A percentile compares a stretch with the other conserved stretches of the same genome.
Evolutionary conservation across 1,140 invertebrate genomes (phyloP).

Genomic region (Potamilus streckersoni): DNA sequence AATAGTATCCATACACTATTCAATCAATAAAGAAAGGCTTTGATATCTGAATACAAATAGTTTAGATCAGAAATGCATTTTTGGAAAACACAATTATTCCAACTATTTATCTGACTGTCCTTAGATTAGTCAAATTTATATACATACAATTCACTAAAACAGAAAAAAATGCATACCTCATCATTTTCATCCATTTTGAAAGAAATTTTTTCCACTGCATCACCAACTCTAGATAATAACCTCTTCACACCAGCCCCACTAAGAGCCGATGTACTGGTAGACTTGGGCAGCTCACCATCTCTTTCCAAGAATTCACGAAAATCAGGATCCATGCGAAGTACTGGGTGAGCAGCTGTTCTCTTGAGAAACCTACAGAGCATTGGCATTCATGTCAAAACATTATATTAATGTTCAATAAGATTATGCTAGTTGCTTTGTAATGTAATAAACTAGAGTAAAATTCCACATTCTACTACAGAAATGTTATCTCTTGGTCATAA

Average conservation of each 20-base stretch:
- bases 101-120: too few species aligned
- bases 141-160: background rate
- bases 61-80: too few species aligned
- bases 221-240: constrained; percentile 96
- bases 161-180: constrained; percentile 77
- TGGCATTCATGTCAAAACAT: background rate
- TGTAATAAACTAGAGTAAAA: too few species aligned
- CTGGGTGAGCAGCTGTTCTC: constrained; percentile 89
- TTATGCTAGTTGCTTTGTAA: too few species aligned
- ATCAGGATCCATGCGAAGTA: constrained; percentile 91
- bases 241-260: constrained; percentile 95
- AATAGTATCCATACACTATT: too few species aligned
- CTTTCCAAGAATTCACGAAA: constrained; percentile 97
- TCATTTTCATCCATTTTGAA: constrained; percentile 99
- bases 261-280: constrained; percentile 95
- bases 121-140: too few species aligned
- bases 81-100: too few species aligned
- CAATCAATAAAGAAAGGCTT: too few species aligned
- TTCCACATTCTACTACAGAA: too few species aligned
- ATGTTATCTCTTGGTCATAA: too few species aligned
- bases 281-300: constrained; percentile 92
- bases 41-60: too few species aligned
- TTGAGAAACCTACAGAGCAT: constrained; percentile 81
- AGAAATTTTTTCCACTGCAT: constrained; percentile 98
- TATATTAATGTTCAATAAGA: too few species aligned